These are phyloP conservation scores for Callyntrura guangdongensis DNA, from an alignment of 2,888 invertebrate genomes.

Conservation along the genomic window DNA sequence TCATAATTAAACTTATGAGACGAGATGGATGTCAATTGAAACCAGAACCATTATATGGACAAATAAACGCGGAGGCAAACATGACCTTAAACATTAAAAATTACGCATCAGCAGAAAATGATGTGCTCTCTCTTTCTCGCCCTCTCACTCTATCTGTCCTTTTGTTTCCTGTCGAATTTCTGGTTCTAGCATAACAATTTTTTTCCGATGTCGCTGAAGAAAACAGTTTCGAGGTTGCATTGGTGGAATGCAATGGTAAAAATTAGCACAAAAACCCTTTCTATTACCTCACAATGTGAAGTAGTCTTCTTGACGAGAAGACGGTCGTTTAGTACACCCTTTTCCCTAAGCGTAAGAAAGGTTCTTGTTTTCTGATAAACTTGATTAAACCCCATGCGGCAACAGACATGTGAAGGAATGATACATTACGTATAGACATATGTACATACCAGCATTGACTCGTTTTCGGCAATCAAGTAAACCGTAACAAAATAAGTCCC, in stretches of 20 bases:
- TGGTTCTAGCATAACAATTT: not conserved
- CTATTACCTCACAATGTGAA: not conserved
- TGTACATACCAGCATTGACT: not conserved
- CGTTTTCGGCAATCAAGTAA: too few relatives aligned
- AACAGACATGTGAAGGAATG: not conserved
- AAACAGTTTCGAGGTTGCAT: constrained; percentile 8
- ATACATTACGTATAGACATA: not conserved
- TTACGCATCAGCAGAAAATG: constrained; percentile 43
- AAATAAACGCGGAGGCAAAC: constrained; percentile 67
- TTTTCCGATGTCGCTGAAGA: not conserved
- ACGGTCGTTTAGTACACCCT: not conserved
- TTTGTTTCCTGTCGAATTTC: not conserved
- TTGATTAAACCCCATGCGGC: not conserved
- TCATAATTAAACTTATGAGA: constrained; percentile 74
- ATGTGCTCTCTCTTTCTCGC: not conserved
- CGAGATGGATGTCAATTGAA: constrained; percentile 72
- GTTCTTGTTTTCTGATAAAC: not conserved
- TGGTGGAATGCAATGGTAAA: not conserved
- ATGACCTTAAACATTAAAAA: constrained; percentile 77
- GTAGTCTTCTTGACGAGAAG: not conserved
- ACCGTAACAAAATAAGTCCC: too few relatives aligned
- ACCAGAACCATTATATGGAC: constrained; percentile 70
- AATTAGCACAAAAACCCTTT: not conserved
- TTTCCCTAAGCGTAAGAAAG: not conserved
- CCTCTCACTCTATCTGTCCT: not conserved